phyloP scores from a whole-genome alignment of 2,888 invertebrate genomes.

The Tineola bisselliella region DNA sequence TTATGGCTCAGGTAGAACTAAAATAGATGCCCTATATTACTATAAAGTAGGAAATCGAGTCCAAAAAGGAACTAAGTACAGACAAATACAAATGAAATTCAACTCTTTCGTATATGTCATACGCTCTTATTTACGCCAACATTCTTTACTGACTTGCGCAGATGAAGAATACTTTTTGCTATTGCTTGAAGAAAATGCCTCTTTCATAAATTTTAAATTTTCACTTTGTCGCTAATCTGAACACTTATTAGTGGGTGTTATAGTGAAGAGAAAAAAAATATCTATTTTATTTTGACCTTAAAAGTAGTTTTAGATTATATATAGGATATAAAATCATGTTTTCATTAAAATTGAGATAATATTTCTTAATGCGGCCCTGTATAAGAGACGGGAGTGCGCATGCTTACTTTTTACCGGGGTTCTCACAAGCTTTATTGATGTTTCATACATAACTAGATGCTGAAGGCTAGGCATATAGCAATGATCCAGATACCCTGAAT shows the following conservation, averaged over 20 bases:
- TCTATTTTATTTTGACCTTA: not conserved
- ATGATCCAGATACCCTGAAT: not conserved
- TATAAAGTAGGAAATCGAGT: conserved; percentile 3
- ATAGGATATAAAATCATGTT: not conserved
- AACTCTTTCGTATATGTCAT: not conserved
- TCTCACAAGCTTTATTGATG: not conserved
- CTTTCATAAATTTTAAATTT: no score
- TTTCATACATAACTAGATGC: not conserved
- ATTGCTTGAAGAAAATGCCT: not conserved
- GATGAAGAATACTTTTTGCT: not conserved
- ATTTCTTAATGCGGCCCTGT: not conserved
- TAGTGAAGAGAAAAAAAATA: not conserved
- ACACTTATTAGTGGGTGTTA: no score
- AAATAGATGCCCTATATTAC: conserved; percentile 11
- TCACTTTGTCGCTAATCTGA: no score
- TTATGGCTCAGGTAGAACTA: conserved; percentile 5
- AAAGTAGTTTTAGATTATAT: not conserved
- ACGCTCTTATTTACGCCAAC: not conserved
- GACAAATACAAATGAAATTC: not conserved
- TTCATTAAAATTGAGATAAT: not conserved
- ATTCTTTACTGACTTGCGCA: conserved; percentile 12
- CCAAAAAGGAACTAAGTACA: conserved; percentile 3
- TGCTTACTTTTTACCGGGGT: not conserved
- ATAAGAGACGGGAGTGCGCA: not conserved
- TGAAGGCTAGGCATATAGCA: not conserved